Evolutionary conservation across 2,888 invertebrate genomes (phyloP).

Genomic region (Drosophila ustulata): DNA sequence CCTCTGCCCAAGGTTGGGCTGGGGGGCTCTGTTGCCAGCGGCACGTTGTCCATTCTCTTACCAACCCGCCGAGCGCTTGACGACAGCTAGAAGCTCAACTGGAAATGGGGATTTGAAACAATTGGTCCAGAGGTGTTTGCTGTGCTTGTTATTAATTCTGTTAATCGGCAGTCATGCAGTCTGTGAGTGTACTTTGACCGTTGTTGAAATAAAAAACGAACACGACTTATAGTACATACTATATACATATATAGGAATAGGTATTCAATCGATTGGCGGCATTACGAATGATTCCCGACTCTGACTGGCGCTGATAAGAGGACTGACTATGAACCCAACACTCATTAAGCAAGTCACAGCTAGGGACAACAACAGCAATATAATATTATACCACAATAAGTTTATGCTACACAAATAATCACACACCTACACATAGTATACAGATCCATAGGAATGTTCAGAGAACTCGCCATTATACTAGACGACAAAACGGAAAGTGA

Average conservation of each 20-base stretch:
- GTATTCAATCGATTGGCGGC: conserved; percentile 58
- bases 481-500: conserved; percentile 69
- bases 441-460: not conserved
- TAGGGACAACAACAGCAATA: conserved; percentile 13
- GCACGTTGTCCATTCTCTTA: conserved; percentile 13
- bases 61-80: conserved; percentile 3
- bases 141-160: conserved; percentile 5
- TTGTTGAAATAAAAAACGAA: conserved; percentile 13
- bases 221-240: conserved; percentile 1
- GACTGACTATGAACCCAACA: conserved; percentile 74
- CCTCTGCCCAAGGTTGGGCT: conserved; percentile 37
- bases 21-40: conserved; percentile 42
- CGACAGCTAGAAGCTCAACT: not conserved
- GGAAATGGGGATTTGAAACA: not conserved
- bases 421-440: conserved; percentile 70
- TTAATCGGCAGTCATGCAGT: conserved; percentile 8
- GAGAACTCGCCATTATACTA: not conserved
- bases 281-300: conserved; percentile 55
- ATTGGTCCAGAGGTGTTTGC: conserved; percentile 20
- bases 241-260: conserved; percentile 43
- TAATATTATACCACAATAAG: conserved; percentile 27
- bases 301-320: conserved; percentile 53
- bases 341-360: conserved; percentile 55
- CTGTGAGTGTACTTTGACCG: conserved; percentile 60
- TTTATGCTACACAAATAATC: conserved; percentile 71